Evolutionary conservation across 2,888 invertebrate genomes (phyloP).

Genomic region (Caenorhabditis imperialis): DNA sequence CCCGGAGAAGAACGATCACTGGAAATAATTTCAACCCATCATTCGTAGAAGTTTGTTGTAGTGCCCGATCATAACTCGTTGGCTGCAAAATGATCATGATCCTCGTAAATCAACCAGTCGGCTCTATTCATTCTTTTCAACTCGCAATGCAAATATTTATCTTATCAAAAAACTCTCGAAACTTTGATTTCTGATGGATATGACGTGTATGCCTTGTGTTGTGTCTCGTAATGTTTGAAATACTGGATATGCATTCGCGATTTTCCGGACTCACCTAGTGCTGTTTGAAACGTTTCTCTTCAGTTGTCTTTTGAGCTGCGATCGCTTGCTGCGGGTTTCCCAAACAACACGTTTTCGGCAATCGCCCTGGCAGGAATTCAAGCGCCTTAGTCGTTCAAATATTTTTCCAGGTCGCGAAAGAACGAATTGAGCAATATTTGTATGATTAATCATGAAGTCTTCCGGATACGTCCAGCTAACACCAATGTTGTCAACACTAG

Average conservation of each 20-base stretch:
- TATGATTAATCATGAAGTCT: constrained; percentile 42
- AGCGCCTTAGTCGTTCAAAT: constrained; percentile 18
- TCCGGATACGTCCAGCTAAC: constrained; percentile 47
- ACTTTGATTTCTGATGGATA: constrained; percentile 20
- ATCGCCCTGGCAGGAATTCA: constrained; percentile 26
- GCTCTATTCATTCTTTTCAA: no score
- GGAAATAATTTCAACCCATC: constrained; percentile 14
- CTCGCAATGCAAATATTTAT: constrained; percentile 41
- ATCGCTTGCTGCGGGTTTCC: constrained; percentile 20
- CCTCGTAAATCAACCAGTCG: no score
- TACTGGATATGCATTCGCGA: constrained; percentile 31
- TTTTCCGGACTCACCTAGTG: constrained; percentile 25
- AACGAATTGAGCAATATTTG: constrained; percentile 39
- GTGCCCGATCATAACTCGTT: constrained; percentile 28
- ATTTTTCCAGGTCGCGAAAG: constrained; percentile 19
- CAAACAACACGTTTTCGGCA: constrained; percentile 31
- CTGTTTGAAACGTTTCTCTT: constrained; percentile 32
- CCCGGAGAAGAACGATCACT: constrained; percentile 8
- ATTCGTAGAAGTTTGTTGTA: constrained; percentile 27
- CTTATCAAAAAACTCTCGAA: constrained; percentile 10
- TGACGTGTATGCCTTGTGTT: constrained; percentile 43
- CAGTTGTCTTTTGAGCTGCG: constrained; percentile 28
- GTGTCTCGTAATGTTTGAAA: constrained; percentile 25
- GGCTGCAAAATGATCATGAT: no score
- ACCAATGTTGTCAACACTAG: constrained; percentile 35